Evolutionary conservation across 2,888 invertebrate species (phyloP), one percentile per base, ranked within the genome.

Genomic region (Scaptomyza caliginosa): DNA sequence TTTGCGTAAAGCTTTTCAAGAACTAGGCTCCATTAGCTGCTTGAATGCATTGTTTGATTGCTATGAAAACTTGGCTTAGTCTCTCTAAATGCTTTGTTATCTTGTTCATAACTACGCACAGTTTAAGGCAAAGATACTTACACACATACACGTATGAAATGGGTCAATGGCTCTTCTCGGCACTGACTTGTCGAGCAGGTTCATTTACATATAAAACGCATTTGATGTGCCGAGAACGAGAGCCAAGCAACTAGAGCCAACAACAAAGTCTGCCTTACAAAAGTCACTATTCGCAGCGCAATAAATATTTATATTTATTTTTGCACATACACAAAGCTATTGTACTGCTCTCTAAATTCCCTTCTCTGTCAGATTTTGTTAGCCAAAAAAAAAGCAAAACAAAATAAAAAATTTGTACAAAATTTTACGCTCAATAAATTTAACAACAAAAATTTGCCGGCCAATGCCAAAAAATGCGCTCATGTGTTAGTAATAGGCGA

Each of bases 271-370:
- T 46, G 40, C 56, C 55, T 21, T 36, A 52, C 55, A 26, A 74
- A 74, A 69, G 58, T 72, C 65, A 56, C 65, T 73, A 60, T 62
- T 57, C 54, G 58, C 43, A 21, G 42, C 67, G 77, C 66, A 74
- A 83, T 86, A 81, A 81, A 86, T 81, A 86, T 86, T 86, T 86
- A 86, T 81, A 83, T 81, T 81, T 83, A 83, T 83, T 86, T 86
- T 71, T 62, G 67, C 86, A 68, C 79, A 80, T 49, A 57, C 56
- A 58, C 34, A 51, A 60, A 45, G 32, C 39, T 28, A 36, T 49
- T 45, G 45, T 59, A 16, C 28, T 21, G 30, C 21, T 38, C 19
- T 43, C n/a, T 10, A 8, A 3, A 3, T 40, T 26, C 8, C 28
- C 11, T 23, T 23, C 8, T 23, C 28, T 17, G 49, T 30, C 56